Conservation (phyloP, 2,888 invertebrate species). For the Helobdella robusta region DNA sequence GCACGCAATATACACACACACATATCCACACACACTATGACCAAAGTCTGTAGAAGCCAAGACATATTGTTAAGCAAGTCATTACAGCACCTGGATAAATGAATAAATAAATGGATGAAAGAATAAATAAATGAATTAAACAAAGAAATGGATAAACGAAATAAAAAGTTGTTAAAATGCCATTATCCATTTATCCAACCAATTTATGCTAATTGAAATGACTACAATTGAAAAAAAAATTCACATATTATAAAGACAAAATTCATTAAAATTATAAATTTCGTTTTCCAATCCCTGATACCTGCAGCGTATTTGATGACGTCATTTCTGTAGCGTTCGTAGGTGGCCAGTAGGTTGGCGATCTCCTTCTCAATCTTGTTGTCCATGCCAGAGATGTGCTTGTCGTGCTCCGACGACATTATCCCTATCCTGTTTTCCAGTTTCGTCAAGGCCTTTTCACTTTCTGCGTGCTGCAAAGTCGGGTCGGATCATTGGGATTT, state of each 20-base stretch:
- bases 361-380: constrained; percentile 47
- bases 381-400: constrained; percentile 33
- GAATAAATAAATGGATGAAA: constrained; percentile 3
- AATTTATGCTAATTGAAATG: no score
- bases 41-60: constrained; percentile 39
- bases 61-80: constrained; percentile 37
- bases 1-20: no score
- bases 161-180: no score
- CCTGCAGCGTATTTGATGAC: constrained; percentile 45
- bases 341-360: constrained; percentile 43
- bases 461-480: constrained; percentile 42
- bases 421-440: constrained; percentile 43
- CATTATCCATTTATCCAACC: no score
- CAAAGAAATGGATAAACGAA: not conserved
- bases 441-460: constrained; percentile 39
- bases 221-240: no score
- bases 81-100: constrained; percentile 39
- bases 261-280: not conserved
- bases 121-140: constrained; percentile 1
- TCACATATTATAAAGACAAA: not conserved
- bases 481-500: not conserved
- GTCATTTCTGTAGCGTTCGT: constrained; percentile 47
- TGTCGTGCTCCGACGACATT: constrained; percentile 28
- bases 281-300: no score
- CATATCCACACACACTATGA: no score